A percentile compares a stretch with the other conserved stretches of the same genome.
Evolutionary conservation across 2,113 vertebrate species (phyloP).

Genomic region (Monopterus albus): DNA sequence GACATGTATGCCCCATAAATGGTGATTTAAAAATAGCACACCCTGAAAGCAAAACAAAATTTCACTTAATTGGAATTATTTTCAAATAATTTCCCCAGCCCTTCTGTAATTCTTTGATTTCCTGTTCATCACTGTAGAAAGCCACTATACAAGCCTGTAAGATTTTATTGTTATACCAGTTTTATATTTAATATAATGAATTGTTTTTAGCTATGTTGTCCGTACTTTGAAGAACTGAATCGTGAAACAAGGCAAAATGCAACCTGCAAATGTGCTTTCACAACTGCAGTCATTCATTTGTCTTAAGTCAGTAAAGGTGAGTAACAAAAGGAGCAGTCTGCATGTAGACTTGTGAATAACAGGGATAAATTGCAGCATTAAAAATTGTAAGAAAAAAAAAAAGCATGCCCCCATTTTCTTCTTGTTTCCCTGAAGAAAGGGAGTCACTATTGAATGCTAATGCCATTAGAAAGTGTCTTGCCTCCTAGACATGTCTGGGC

Average conservation of each 20-base stretch:
- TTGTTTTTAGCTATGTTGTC: not conserved
- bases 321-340: conserved; percentile 12
- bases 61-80: not conserved
- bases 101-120: too few relatives aligned
- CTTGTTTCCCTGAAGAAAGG: conserved; percentile 21
- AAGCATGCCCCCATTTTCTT: conserved; percentile 9
- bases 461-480: conserved; percentile 22
- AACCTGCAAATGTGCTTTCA: too few relatives aligned
- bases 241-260: not conserved
- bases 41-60: not conserved
- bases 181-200: not conserved
- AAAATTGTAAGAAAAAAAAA: conserved; percentile 10
- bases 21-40: not conserved
- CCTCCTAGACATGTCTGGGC: conserved; percentile 40
- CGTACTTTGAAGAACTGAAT: not conserved
- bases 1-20: not conserved
- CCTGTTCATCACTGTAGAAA: not conserved
- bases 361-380: not conserved
- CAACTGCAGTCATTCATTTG: too few relatives aligned
- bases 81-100: not conserved
- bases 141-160: not conserved
- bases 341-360: not conserved
- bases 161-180: not conserved
- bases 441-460: conserved; percentile 17
- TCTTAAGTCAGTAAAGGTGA: not conserved